A percentile compares a stretch with the other conserved stretches of the same genome.
Evolutionary conservation across 1,140 invertebrate genomes (phyloP).

Genomic region (Aphelinus atriplicis): DNA sequence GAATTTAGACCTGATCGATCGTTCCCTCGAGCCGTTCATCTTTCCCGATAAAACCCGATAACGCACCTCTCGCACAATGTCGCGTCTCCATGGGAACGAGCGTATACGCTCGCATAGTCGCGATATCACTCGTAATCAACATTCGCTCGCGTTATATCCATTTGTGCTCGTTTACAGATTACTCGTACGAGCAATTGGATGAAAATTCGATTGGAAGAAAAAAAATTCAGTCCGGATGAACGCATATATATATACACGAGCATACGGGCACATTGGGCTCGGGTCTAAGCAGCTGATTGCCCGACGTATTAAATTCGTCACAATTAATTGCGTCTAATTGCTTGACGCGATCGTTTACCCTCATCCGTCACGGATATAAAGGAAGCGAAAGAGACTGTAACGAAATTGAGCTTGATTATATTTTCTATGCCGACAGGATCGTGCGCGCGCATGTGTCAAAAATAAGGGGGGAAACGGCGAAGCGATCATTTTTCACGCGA

Average conservation of each 20-base stretch:
- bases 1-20: constrained; percentile 49
- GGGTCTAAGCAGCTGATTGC: constrained; percentile 11
- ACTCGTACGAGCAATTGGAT: too few relatives aligned
- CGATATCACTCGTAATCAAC: too few relatives aligned
- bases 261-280: background rate
- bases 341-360: constrained; percentile 1
- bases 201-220: too few relatives aligned
- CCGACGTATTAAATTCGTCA: background rate
- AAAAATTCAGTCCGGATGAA: too few relatives aligned
- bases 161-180: too few relatives aligned
- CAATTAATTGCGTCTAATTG: constrained; percentile 24
- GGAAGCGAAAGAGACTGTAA: constrained; percentile 4
- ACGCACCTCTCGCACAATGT: too few relatives aligned
- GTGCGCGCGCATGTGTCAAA: background rate
- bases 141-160: too few relatives aligned
- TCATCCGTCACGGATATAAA: constrained; percentile 6
- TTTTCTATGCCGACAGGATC: too few relatives aligned
- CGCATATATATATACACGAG: background rate
- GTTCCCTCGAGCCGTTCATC: constrained; percentile 22
- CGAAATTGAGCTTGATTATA: constrained; percentile 1
- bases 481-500: constrained; percentile 7
- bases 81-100: too few relatives aligned
- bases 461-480: background rate
- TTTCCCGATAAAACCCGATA: too few relatives aligned
- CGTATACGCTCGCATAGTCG: too few relatives aligned